These are phyloP conservation scores for Zaprionus obscuricornis DNA, from an alignment of 2,888 invertebrate species.

Conservation along the genomic window DNA sequence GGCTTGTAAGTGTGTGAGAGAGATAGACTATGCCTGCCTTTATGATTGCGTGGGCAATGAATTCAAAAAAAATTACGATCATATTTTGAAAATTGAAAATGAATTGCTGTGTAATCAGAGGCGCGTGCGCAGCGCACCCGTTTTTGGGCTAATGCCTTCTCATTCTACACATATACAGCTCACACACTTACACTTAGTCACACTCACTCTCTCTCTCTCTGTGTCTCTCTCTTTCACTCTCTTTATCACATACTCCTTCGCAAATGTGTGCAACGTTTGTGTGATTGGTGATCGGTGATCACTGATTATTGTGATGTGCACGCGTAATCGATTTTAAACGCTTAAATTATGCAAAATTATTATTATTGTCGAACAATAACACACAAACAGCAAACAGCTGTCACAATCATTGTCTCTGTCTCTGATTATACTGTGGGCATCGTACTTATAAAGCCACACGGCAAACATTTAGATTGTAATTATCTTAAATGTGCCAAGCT, in stretches of 20 bases:
- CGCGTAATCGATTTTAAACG: constrained; percentile 62
- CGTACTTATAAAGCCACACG: constrained; percentile 32
- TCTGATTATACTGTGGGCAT: constrained; percentile 39
- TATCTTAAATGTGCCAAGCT: constrained; percentile 33
- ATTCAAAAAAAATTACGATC: constrained; percentile 27
- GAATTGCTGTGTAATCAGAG: constrained; percentile 61
- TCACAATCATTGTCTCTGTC: constrained; percentile 17
- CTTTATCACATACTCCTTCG: neutral
- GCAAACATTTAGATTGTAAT: constrained; percentile 40
- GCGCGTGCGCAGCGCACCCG: constrained; percentile 79
- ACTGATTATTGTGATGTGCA: constrained; percentile 25
- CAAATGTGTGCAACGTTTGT: too few relatives aligned
- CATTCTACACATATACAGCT: constrained; percentile 1
- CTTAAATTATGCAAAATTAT: constrained; percentile 58
- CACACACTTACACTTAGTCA: too few relatives aligned
- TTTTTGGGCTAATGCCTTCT: constrained; percentile 37
- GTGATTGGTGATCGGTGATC: neutral
- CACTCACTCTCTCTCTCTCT: neutral
- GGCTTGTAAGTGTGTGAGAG: too few relatives aligned
- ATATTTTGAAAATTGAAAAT: constrained; percentile 47
- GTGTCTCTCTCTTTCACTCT: neutral
- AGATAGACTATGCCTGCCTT: too few relatives aligned
- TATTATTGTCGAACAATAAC: constrained; percentile 31
- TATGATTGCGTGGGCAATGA: constrained; percentile 63
- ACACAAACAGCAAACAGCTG: constrained; percentile 32